Conservation (phyloP, 64 coral and sea anemone genomes). For the Stichodactyla helianthus region DNA sequence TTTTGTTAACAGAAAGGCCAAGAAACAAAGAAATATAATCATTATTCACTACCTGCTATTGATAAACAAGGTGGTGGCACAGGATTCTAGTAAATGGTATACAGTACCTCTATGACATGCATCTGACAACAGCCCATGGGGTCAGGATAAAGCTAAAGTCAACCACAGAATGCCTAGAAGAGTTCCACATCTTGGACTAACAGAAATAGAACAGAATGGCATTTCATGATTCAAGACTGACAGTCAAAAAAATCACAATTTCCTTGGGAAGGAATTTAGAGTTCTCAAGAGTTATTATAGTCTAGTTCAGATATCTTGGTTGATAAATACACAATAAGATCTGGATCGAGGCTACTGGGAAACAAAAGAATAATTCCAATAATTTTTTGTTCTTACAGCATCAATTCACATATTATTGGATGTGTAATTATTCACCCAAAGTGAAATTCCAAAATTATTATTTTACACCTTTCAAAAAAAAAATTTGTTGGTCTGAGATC, state of each 20-base stretch:
- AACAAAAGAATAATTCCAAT: no score
- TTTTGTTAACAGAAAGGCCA: slow-evolving; percentile 43
- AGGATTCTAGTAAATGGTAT: slow-evolving; percentile 50
- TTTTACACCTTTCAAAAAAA: no score
- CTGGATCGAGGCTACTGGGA: no score
- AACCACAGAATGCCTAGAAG: neutral
- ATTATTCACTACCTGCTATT: slow-evolving; percentile 77
- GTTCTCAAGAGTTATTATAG: neutral
- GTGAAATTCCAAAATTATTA: no score
- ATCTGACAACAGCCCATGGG: no score
- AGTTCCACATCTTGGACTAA: no score
- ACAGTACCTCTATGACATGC: neutral
- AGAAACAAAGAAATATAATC: slow-evolving; percentile 61
- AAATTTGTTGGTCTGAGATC: no score
- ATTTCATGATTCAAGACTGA: neutral
- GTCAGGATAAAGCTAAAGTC: no score
- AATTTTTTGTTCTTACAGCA: no score
- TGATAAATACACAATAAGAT: neutral
- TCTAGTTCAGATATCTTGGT: no score
- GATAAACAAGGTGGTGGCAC: slow-evolving; percentile 76
- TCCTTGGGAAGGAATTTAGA: neutral
- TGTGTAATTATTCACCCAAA: no score
- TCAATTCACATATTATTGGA: no score
- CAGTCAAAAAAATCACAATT: neutral
- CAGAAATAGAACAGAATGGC: neutral